These are phyloP conservation scores for Opisthograptis luteolata DNA, from an alignment of 2,888 invertebrate genomes.

Conservation along the genomic window DNA sequence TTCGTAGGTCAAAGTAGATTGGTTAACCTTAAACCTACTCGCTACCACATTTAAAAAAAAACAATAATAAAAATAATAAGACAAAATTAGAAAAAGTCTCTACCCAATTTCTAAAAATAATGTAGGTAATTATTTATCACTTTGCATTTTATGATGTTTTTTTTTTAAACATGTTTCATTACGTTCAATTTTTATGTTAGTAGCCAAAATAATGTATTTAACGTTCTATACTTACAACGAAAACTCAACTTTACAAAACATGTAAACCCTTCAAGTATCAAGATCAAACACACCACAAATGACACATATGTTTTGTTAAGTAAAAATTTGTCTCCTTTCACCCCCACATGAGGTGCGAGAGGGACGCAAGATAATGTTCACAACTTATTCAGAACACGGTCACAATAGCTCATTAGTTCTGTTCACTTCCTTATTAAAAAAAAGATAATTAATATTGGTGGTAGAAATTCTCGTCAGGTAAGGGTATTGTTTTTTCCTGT, in stretches of 20 bases:
- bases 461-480: constrained; percentile 2
- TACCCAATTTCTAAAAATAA: too few species aligned
- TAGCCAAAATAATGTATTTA: too few species aligned
- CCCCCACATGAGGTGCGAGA: constrained; percentile 41
- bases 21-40: too few species aligned
- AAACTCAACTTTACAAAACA: not conserved
- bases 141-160: too few species aligned
- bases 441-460: constrained; percentile 33
- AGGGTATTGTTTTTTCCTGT: constrained; percentile 1
- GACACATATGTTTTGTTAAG: constrained; percentile 53
- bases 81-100: too few species aligned
- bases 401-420: constrained; percentile 42
- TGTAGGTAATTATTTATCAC: too few species aligned
- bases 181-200: too few species aligned
- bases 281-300: constrained; percentile 40
- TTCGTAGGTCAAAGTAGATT: too few species aligned
- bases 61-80: too few species aligned
- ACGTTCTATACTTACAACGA: too few species aligned
- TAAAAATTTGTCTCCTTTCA: constrained; percentile 67
- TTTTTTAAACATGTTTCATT: too few species aligned
- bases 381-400: constrained; percentile 33
- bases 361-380: constrained; percentile 42
- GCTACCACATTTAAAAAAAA: too few species aligned
- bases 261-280: constrained; percentile 51
- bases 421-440: constrained; percentile 40